phyloP scores from a whole-genome alignment of 2,113 vertebrate genomes.

The Desmodus rotundus region DNA sequence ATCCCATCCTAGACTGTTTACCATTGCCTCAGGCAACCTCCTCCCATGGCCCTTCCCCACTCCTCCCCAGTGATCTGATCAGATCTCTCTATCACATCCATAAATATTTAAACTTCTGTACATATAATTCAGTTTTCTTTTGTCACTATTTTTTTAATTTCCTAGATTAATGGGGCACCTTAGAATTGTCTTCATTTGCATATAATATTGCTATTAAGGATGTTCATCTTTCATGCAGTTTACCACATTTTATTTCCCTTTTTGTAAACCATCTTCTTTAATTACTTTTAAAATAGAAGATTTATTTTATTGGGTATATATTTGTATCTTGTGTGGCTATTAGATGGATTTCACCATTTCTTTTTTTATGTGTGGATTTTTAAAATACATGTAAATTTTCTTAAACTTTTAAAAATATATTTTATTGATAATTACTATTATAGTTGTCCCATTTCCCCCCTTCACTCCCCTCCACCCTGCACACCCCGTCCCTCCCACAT shows the following conservation, averaged over 20 bases:
- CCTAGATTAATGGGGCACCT: not conserved
- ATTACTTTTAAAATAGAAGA: slow-evolving; percentile 19
- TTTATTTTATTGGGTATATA: not conserved
- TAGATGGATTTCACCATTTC: not conserved
- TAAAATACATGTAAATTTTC: not conserved
- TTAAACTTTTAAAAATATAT: no score
- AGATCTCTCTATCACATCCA: no score
- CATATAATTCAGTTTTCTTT: not conserved
- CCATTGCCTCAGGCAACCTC: no score
- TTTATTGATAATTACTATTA: no score
- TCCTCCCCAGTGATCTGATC: no score
- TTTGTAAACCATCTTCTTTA: not conserved
- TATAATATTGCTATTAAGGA: not conserved
- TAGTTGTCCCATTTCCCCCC: no score
- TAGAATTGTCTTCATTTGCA: slow-evolving; percentile 2
- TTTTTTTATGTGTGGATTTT: slow-evolving; percentile 26
- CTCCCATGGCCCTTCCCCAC: no score
- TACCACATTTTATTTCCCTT: not conserved
- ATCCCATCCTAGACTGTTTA: no score
- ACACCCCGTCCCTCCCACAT: no score
- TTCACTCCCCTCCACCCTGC: no score
- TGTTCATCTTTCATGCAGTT: not conserved
- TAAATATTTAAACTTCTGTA: not conserved
- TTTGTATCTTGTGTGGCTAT: not conserved
- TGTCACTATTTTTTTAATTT: not conserved